phyloP scores from a whole-genome alignment of 2,888 invertebrate species.

The Thymelicus sylvestris region DNA sequence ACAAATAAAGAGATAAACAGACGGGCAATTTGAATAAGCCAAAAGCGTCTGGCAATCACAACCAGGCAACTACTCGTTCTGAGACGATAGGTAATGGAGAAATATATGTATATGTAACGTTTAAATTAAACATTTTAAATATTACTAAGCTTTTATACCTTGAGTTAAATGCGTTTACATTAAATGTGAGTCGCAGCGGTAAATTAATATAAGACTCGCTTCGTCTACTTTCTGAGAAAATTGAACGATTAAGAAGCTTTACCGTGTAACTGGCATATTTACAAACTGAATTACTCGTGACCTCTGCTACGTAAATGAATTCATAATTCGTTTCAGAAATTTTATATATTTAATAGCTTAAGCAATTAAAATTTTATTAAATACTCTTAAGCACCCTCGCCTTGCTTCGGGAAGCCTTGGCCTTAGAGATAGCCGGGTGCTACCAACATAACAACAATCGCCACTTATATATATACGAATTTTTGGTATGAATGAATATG shows the following conservation, averaged over 20 bases:
- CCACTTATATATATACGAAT: no score
- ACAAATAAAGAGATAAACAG: no score
- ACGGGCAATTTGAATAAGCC: no score
- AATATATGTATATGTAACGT: background rate
- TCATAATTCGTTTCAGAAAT: background rate
- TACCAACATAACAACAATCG: no score
- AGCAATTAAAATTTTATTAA: no score
- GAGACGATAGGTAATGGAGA: background rate
- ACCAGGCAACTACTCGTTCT: no score
- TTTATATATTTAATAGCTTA: no score
- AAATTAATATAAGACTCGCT: slow-evolving; percentile 20
- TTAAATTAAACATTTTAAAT: background rate
- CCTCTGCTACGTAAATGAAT: background rate
- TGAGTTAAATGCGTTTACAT: slow-evolving; percentile 11
- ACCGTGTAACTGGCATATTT: slow-evolving; percentile 23
- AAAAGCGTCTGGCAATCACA: no score
- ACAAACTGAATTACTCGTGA: slow-evolving; percentile 21
- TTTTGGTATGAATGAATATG: no score
- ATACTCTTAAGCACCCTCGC: no score
- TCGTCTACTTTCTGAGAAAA: slow-evolving; percentile 9
- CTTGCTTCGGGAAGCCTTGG: no score
- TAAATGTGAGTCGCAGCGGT: slow-evolving; percentile 8
- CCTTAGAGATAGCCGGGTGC: no score
- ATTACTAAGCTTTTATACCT: slow-evolving; percentile 1
- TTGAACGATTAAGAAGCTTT: slow-evolving; percentile 27